Evolutionary conservation across 2,113 vertebrate genomes (phyloP).

Genomic region (Piprites chloris): DNA sequence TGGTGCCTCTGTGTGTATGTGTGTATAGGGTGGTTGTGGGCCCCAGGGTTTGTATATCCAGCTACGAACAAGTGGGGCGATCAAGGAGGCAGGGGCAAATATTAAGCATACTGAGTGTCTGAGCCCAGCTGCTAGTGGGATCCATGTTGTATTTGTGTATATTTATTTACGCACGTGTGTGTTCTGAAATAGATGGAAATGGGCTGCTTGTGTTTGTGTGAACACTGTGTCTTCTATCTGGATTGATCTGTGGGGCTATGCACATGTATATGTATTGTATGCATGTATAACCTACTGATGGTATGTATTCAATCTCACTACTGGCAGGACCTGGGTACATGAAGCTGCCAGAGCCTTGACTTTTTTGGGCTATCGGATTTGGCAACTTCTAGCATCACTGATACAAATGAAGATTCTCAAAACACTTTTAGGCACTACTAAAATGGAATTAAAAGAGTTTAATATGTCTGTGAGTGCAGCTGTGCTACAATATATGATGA

Average conservation of each 20-base stretch:
- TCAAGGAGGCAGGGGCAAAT: background rate
- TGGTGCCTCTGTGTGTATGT: too few relatives aligned
- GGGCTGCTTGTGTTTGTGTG: background rate
- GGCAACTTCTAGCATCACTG: background rate
- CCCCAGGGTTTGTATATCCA: background rate
- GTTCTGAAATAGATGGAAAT: background rate
- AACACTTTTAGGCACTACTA: background rate
- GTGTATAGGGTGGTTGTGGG: background rate
- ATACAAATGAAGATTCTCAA: background rate
- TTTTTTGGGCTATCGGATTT: background rate
- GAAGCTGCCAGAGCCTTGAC: background rate
- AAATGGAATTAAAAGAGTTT: background rate
- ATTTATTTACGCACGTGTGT: background rate
- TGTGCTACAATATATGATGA: background rate
- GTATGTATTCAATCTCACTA: background rate
- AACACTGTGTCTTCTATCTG: background rate
- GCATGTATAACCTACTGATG: background rate
- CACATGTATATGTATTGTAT: rapidly evolving
- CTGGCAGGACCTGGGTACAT: background rate
- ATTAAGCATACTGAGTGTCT: background rate
- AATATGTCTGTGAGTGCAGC: background rate
- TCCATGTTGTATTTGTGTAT: background rate
- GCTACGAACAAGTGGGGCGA: background rate
- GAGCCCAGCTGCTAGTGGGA: background rate
- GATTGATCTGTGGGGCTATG: background rate